Conservation (phyloP, 2,888 invertebrate genomes). For the Phytoseiulus persimilis region DNA sequence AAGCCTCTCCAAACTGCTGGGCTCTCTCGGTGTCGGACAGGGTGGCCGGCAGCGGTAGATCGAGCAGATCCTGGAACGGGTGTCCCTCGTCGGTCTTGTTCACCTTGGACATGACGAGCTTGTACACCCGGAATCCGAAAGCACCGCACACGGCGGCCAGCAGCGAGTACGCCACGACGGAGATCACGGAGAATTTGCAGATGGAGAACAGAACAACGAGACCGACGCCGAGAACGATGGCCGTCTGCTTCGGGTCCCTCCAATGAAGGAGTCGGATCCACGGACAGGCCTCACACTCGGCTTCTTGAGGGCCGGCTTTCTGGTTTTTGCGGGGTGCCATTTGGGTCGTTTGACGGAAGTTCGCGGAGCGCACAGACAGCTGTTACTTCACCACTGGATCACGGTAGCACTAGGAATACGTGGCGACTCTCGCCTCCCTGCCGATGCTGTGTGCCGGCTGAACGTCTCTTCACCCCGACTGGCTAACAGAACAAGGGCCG, state of each 20-base stretch:
- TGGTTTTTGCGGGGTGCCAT: slow-evolving; percentile 27
- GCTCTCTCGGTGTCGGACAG: slow-evolving; percentile 82
- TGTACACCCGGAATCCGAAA: slow-evolving; percentile 89
- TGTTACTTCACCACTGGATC: neutral
- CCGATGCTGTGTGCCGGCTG: neutral
- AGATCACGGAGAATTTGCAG: slow-evolving; percentile 88
- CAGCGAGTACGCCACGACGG: slow-evolving; percentile 84
- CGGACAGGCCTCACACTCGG: slow-evolving; percentile 25
- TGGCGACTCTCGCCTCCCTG: neutral
- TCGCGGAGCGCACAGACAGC: neutral
- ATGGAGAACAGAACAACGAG: slow-evolving; percentile 82
- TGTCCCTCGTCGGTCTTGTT: slow-evolving; percentile 91
- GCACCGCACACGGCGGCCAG: slow-evolving; percentile 75
- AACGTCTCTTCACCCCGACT: neutral
- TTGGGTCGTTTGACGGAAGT: neutral
- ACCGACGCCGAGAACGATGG: slow-evolving; percentile 80
- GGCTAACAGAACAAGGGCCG: neutral
- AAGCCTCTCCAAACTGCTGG: slow-evolving; percentile 73
- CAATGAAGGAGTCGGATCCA: slow-evolving; percentile 73
- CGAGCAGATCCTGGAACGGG: slow-evolving; percentile 79
- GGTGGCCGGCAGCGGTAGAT: slow-evolving; percentile 57
- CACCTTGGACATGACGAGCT: slow-evolving; percentile 84
- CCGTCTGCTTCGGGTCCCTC: slow-evolving; percentile 89
- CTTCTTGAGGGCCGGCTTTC: slow-evolving; percentile 10
- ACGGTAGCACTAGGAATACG: neutral